Conservation (phyloP, 1,140 invertebrate genomes). For the Hyphantria cunea region DNA sequence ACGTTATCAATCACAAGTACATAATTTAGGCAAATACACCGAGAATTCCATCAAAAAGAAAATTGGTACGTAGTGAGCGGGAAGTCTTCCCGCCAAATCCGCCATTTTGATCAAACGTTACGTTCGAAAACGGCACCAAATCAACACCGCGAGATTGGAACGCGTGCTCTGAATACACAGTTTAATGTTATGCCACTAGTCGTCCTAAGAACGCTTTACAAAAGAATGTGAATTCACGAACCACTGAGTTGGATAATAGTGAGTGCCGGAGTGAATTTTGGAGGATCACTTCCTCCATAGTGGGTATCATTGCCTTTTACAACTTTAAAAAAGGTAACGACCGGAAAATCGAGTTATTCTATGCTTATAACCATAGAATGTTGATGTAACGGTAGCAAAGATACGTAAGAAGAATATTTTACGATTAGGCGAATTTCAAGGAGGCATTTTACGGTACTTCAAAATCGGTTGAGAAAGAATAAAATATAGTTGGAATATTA, state of each 20-base stretch:
- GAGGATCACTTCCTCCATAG: constrained; percentile 50
- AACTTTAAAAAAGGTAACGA: constrained; percentile 49
- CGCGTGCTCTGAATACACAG: constrained; percentile 62
- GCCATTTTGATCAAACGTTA: constrained; percentile 55
- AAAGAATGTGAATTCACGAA: constrained; percentile 68
- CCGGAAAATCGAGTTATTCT: constrained; percentile 56
- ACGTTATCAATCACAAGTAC: constrained; percentile 17
- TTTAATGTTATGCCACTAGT: constrained; percentile 35
- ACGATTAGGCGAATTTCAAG: constrained; percentile 9
- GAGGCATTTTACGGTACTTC: background rate
- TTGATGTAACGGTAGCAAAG: constrained; percentile 47
- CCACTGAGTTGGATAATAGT: constrained; percentile 70
- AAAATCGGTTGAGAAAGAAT: too few relatives aligned
- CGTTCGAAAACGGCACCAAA: constrained; percentile 50
- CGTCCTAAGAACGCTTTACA: constrained; percentile 59
- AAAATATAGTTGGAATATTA: too few relatives aligned
- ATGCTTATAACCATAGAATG: constrained; percentile 33
- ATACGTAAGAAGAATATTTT: constrained; percentile 12
- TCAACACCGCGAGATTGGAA: constrained; percentile 65
- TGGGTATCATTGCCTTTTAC: constrained; percentile 27
- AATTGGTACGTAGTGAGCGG: background rate
- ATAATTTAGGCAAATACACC: background rate
- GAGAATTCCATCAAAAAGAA: constrained; percentile 3
- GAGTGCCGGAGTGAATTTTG: constrained; percentile 48
- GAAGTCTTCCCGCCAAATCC: constrained; percentile 28